Base-by-base conservation (phyloP, 2,113 vertebrate species). In the Bos javanicus region DNA sequence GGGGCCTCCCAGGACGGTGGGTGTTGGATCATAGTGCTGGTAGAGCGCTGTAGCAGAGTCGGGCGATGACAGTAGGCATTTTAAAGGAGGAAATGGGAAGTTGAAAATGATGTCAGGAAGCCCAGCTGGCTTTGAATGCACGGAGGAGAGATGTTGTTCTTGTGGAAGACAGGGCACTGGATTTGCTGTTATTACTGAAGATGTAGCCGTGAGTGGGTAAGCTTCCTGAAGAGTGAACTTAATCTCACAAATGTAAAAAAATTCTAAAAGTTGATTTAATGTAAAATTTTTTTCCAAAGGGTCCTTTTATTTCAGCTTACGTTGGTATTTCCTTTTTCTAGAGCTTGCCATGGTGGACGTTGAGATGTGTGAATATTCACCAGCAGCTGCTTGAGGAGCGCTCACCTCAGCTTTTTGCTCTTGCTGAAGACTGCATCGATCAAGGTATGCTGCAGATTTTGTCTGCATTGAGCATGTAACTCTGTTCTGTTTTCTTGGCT, bases 351-450 rank as follows among this genome's bases (percentile, higher is more conserved):
- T 99, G 99, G 99, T 99, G 99, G 99, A 99, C 99, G 2, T 97
- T 99, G 82, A 99, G 99, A 87, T 99, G 98, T 96, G 96, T 99
- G 91, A 99, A 97, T 94, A 98, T 99, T 95, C 99, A 99, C 96
- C 99, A 99, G 98, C 99, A 99, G 54, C 93, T 99, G 95, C 98
- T 99, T 87, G 99, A 99, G 97, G 99, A 99, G 57, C 99, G 99
- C 89, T 99, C 99, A 14, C 98, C 98, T 28, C 98, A 99, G 97
- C 99, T 99, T 2, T 99, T 99, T 78, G 56, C 74, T 93, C 76
- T 99, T 95, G 99, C 99, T 6, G 98, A 99, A 87, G 95, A 89
- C 92, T 99, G 99, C 98, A 99, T 99, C 64, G 98, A 99, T 74
- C 98, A 99, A 99, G 99, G 99, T 99, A 94, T n/a, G 93, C 96